Evolutionary conservation across 2,888 invertebrate species (phyloP).

Genomic region (Artemia sinica): DNA sequence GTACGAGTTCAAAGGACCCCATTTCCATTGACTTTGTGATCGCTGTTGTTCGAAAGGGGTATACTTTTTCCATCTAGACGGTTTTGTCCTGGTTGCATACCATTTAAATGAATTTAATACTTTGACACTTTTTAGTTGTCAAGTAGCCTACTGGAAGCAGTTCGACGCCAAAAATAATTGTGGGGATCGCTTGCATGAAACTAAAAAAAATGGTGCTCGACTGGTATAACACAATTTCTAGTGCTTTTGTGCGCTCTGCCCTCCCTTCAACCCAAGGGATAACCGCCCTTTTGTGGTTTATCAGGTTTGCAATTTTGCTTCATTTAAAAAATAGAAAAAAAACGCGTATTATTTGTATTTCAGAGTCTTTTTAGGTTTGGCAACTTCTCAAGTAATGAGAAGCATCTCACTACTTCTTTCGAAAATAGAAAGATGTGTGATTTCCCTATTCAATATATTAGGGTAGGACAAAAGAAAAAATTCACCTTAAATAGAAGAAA

Average conservation of each 20-base stretch:
- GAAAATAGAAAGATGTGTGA: too few species aligned
- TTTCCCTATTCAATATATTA: too few species aligned
- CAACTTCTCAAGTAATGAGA: too few species aligned
- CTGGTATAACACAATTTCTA: constrained; percentile 26
- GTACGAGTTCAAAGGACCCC: constrained; percentile 26
- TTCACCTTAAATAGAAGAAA: too few species aligned
- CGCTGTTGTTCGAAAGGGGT: too few species aligned
- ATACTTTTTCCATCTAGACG: constrained; percentile 31
- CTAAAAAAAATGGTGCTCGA: constrained; percentile 26
- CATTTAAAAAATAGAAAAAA: background rate
- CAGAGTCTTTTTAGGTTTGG: too few species aligned
- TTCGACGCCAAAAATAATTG: constrained; percentile 27
- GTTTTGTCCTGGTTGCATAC: background rate
- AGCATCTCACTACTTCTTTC: too few species aligned
- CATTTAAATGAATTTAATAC: constrained; percentile 6
- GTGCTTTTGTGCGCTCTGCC: constrained; percentile 47
- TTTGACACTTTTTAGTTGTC: background rate
- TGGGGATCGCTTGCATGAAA: constrained; percentile 27
- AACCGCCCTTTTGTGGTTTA: constrained; percentile 51
- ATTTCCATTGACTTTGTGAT: constrained; percentile 35
- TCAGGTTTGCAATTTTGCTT: constrained; percentile 43
- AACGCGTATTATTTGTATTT: too few species aligned
- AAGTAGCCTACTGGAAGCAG: constrained; percentile 29
- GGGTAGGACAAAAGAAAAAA: too few species aligned
- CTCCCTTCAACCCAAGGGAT: too few species aligned